Evolutionary conservation across 2,797 vertebrate species (phyloP).

Genomic region (Syncerus caffer): DNA sequence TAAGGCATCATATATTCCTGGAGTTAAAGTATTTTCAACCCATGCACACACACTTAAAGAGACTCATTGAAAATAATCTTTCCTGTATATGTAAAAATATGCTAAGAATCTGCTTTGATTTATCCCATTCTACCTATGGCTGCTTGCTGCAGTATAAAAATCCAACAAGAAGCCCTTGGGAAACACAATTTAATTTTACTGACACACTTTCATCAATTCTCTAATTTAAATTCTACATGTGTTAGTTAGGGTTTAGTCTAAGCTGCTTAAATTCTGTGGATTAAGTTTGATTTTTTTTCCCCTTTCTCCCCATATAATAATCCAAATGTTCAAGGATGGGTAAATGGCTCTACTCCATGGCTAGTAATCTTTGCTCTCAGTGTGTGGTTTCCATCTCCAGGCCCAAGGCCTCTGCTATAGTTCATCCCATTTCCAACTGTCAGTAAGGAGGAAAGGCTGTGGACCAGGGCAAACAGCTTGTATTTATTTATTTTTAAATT

Average conservation of each 20-base stretch:
- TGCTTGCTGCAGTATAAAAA: slow-evolving; percentile 22
- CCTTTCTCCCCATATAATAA: neutral
- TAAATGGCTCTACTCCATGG: neutral
- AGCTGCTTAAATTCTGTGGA: neutral
- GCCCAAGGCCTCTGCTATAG: neutral
- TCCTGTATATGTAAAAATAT: slow-evolving; percentile 26
- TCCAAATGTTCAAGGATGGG: neutral
- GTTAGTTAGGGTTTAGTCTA: neutral
- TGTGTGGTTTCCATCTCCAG: neutral
- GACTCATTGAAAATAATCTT: slow-evolving; percentile 26
- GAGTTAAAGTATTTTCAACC: slow-evolving; percentile 1
- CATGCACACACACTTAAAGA: neutral
- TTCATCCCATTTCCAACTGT: neutral
- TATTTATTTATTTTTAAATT: neutral
- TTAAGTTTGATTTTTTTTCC: neutral
- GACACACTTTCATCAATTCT: slow-evolving; percentile 51
- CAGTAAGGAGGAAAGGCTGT: neutral
- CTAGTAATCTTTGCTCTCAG: neutral
- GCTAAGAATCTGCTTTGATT: neutral
- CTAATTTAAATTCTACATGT: slow-evolving; percentile 19
- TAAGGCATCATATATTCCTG: neutral
- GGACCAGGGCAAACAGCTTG: neutral
- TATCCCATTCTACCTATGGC: neutral
- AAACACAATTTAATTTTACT: slow-evolving; percentile 61
- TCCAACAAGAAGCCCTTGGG: neutral